Evolutionary conservation across 1,140 invertebrate genomes (phyloP).

Genomic region (Hestina assimilis): DNA sequence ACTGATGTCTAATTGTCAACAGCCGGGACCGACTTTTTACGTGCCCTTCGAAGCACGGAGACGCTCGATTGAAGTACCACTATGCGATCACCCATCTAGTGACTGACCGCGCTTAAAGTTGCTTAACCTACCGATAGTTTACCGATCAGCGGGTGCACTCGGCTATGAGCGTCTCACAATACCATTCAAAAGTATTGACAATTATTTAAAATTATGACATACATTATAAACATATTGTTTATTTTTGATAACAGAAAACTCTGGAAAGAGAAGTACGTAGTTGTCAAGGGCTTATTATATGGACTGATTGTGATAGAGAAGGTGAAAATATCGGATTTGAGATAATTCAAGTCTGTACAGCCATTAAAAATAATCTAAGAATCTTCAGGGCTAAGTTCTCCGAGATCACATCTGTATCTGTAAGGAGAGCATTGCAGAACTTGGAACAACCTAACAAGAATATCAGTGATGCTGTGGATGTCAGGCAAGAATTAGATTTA

Average conservation of each 20-base stretch:
- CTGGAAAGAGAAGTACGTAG: constrained; percentile 88
- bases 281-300: constrained; percentile 94
- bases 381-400: constrained; percentile 97
- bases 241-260: constrained; percentile 81
- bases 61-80: no score
- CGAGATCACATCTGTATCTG: constrained; percentile 93
- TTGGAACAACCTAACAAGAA: constrained; percentile 90
- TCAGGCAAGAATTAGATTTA: constrained; percentile 96
- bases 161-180: no score
- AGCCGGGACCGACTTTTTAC: no score
- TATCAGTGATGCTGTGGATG: constrained; percentile 96
- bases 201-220: no score
- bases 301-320: constrained; percentile 99
- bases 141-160: no score
- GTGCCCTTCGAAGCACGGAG: no score
- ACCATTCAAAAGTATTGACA: no score
- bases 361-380: constrained; percentile 87
- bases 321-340: constrained; percentile 99
- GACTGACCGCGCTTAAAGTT: no score
- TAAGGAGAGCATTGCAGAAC: constrained; percentile 89
- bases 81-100: no score
- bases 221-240: background rate
- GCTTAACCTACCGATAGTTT: no score
- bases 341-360: constrained; percentile 94
- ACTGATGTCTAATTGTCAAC: no score